phyloP scores from a whole-genome alignment of 1,140 invertebrate genomes.

The Drosophila parabipectinata region DNA sequence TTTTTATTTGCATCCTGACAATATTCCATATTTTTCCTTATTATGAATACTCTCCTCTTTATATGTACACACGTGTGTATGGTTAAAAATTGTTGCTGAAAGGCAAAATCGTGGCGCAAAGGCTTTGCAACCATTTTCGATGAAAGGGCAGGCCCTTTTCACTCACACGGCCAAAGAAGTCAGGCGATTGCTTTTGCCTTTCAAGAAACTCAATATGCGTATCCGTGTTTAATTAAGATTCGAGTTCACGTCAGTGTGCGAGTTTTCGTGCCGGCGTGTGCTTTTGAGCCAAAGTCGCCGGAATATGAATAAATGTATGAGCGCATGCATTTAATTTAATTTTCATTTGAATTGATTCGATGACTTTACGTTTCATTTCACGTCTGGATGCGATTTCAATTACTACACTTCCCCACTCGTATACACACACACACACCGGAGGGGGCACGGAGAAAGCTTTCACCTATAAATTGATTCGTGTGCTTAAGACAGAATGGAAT shows the following conservation, averaged over 20 bases:
- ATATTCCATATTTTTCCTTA: constrained; percentile 12
- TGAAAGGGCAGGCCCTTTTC: not conserved
- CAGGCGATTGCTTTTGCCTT: constrained; percentile 66
- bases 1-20: not conserved
- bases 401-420: constrained; percentile 49
- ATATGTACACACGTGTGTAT: constrained; percentile 10
- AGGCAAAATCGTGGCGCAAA: constrained; percentile 44
- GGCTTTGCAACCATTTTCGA: not conserved
- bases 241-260: constrained; percentile 44
- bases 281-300: constrained; percentile 22
- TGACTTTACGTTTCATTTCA: constrained; percentile 83
- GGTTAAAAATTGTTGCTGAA: constrained; percentile 36
- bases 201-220: constrained; percentile 78
- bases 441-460: constrained; percentile 28
- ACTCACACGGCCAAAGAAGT: constrained; percentile 39
- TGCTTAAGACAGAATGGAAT: constrained; percentile 1
- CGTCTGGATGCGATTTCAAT: constrained; percentile 81
- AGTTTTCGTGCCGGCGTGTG: constrained; percentile 17
- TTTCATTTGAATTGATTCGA: constrained; percentile 82
- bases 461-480: constrained; percentile 17
- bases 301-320: constrained; percentile 79
- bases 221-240: constrained; percentile 80
- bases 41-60: constrained; percentile 1
- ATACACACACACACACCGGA: constrained; percentile 1
- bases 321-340: constrained; percentile 80